Base-by-base conservation (phyloP, 2,888 invertebrate genomes). In the Acheta domesticus region DNA sequence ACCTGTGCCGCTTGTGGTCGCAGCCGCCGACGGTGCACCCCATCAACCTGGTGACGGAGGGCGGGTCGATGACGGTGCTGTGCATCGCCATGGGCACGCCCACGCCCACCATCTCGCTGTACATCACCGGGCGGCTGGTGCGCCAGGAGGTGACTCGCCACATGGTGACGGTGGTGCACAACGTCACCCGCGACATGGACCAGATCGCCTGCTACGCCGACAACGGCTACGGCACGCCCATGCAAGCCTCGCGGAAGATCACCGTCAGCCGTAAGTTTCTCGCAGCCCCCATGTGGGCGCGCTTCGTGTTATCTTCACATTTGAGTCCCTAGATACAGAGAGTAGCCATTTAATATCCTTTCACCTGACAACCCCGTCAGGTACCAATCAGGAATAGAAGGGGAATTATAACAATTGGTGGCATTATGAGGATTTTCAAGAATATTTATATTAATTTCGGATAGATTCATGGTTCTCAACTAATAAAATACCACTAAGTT, bases 81-180 rank as follows among this genome's bases (percentile, higher is more conserved):
- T 95, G 95, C 84, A 92, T 94, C 79, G 95, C 95, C 0, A 92
- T 94, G 90, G 95, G 95, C 12, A 94, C 94, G 48, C 96, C 96
- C 0, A 93, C 93, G 81, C 96, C 96, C 0, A 94, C 93, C 2
- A 94, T 95, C 79, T 95, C 95, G 0, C 87, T 96, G 0, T 95
- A 95, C 85, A 93, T 96, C 81, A 92, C 92, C 81, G 93, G 93
- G 84, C 87, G 91, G 80, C 88, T 95, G n/a, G 92, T 95, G n/a
- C 89, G 93, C 1, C 94, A 95, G 86, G 94, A 94, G 82, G 49
- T 19, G 62, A 94, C 94, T 0, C 89, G 95, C 1, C 95, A 95
- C 86, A 93, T 95, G 93, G 94, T 95, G 75, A 94, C 95, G 0
- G 93, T 93, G 20, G 92, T 95, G 81, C 93, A 94, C 85, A 95